Evolutionary conservation across 2,797 vertebrate genomes (phyloP), one percentile per base, ranked within the genome.

Genomic region (Silurus aristotelis): DNA sequence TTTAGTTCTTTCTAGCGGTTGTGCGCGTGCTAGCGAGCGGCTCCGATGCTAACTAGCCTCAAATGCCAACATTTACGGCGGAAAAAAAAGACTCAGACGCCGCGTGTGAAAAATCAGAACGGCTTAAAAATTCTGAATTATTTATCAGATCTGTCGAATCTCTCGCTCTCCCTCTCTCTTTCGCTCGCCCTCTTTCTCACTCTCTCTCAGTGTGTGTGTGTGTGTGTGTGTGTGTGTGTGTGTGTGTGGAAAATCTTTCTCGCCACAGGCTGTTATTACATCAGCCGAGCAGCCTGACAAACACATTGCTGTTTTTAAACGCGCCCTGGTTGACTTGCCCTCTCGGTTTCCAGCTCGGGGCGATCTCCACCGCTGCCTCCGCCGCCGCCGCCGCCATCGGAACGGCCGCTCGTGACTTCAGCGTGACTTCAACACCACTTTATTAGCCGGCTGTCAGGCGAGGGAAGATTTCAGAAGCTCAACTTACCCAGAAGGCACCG

Each of bases 241-340:
- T 38, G 60, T 6, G 48, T 68, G 80, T 55, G 81, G 31, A 83
- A 46, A 83, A 83, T 76, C 79, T 89, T 86, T 88, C 87, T 81
- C 17, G 61, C 88, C 83, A 38, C 22, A 4, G 83, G 87, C 87
- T 56, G 68, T 27, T 88, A 73, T 89, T 89, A 88, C 88, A 88
- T 89, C 88, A 88, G 83, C 88, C 70, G 31, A 67, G 43, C 38
- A 73, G 67, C 60, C 73, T 73, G 83, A 83, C 83, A 86, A 87
- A 87, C 80, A 85, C 78, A 12, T 3, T 5, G 61, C 78, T 66
- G 78, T 80, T 80, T 64, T 66, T 80, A 80, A 80, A 80, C 25
- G 43, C 61, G 38, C 60, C 60, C 77, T 63, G 14, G 61, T 68
- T 27, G n/a, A 55, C 63, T 52, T 6, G 60, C 43, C 60, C 61